Evolutionary conservation across 2,797 vertebrate species (phyloP).

Genomic region (Borostomias antarcticus): DNA sequence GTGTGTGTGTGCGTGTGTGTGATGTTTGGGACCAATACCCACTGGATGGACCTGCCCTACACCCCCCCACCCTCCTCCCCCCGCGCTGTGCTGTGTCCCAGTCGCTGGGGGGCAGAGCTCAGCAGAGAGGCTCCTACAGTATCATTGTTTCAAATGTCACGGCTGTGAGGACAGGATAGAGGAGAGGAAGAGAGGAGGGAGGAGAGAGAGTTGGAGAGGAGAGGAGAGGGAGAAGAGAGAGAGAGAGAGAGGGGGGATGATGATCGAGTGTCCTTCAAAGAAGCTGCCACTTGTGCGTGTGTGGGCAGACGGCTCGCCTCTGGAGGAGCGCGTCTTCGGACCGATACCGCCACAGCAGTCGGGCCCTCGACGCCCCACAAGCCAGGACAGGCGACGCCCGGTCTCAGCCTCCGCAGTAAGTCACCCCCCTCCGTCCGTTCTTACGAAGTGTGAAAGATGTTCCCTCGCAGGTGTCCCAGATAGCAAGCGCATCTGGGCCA

Average conservation of each 20-base stretch:
- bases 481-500: no score
- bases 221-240: background rate
- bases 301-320: background rate
- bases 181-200: background rate
- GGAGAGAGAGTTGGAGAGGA: no score
- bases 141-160: background rate
- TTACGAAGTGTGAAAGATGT: background rate
- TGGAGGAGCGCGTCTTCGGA: background rate
- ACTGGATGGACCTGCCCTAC: background rate
- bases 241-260: background rate
- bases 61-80: no score
- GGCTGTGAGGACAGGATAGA: background rate
- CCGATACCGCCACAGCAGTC: background rate
- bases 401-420: conserved; percentile 3
- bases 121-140: background rate
- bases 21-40: background rate
- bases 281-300: background rate
- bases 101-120: background rate
- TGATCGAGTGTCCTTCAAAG: background rate
- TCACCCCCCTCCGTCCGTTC: background rate
- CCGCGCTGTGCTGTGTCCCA: background rate
- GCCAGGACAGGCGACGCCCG: background rate
- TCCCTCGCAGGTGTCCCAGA: conserved; percentile 1
- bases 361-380: background rate
- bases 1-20: background rate